Base-by-base conservation (phyloP, 2,113 vertebrate species). In the Zosterops pallidus region DNA sequence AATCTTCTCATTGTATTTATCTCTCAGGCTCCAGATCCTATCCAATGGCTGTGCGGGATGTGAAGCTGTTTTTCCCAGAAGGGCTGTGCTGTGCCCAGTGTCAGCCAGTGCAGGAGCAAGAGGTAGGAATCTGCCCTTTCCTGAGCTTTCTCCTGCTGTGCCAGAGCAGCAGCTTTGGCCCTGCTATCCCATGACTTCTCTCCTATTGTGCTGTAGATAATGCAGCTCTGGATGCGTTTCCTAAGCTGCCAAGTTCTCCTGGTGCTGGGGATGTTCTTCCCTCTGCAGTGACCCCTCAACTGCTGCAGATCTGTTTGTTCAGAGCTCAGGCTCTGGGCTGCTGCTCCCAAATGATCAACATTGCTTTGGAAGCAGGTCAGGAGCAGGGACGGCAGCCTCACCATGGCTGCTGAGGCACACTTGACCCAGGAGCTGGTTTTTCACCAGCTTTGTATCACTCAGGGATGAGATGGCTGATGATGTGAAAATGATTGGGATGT, bases 21-120 rank as follows among this genome's bases (percentile, higher is more conserved):
- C 70, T 92, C 62, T 70, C 78, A 98, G 98, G 96, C 92, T 98
- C 98, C 35, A 35, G 39, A 56, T 98, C 97, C 70, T 97, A 98
- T 82, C 65, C 90, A 31, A 70, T 79, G 82, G 97, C 98, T 68
- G 86, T 97, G 35, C 60, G 41, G 91, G 98, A 98, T 83, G 83
- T 97, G 80, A 98, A 96, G 86, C 72, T 92, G 85, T 89, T 98
- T 93, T 98, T 98, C 90, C 97, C 98, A 71, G 97, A 98, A 76
- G 98, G 97, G 26, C 86, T 98, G 42, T 97, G 97, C 89, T 97
- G 93, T 39, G 53, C 95, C 6, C 72, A 95, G 37, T 93, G 78
- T 52, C 92, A 74, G 80, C 56, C 84, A 4, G 85, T 95, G 94
- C 96, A 96, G 89, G 92, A 95, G 42, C 94, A 98, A 24, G 86